phyloP scores from a whole-genome alignment of 2,888 invertebrate genomes.

The Cantharis rustica region DNA sequence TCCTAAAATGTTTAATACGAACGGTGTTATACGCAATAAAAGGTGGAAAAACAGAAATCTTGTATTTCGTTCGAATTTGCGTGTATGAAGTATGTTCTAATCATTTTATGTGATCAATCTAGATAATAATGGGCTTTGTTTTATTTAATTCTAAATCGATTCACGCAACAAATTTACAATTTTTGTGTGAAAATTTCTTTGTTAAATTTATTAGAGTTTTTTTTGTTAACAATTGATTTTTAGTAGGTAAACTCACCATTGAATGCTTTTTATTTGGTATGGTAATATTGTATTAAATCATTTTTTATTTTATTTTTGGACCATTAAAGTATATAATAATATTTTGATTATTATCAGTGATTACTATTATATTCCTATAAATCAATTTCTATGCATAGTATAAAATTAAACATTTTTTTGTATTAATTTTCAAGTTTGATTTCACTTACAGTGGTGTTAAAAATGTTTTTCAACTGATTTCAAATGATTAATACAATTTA shows the following conservation, averaged over 20 bases:
- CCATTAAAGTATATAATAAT: background rate
- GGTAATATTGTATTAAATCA: background rate
- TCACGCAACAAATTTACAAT: background rate
- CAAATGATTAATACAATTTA: background rate
- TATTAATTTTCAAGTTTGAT: background rate
- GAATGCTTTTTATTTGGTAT: background rate
- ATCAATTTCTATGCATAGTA: background rate
- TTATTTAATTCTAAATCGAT: constrained; percentile 1
- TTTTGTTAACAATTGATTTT: background rate
- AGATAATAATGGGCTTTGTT: background rate
- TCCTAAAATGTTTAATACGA: background rate
- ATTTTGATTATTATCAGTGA: background rate
- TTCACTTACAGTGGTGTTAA: background rate
- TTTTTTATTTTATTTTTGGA: background rate
- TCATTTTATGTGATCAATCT: background rate
- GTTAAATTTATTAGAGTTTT: background rate
- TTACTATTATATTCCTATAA: background rate
- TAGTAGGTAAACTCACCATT: background rate
- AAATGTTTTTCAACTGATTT: background rate
- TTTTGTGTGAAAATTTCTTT: background rate
- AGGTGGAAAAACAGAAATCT: background rate
- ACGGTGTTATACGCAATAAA: background rate
- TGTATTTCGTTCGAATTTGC: background rate
- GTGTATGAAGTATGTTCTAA: background rate
- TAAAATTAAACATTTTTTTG: background rate